Percentiles rank a stretch among this genome's conserved stretches.
Evolutionary conservation across 2,113 vertebrate genomes (phyloP).

Genomic region (Phoenicopterus ruber): DNA sequence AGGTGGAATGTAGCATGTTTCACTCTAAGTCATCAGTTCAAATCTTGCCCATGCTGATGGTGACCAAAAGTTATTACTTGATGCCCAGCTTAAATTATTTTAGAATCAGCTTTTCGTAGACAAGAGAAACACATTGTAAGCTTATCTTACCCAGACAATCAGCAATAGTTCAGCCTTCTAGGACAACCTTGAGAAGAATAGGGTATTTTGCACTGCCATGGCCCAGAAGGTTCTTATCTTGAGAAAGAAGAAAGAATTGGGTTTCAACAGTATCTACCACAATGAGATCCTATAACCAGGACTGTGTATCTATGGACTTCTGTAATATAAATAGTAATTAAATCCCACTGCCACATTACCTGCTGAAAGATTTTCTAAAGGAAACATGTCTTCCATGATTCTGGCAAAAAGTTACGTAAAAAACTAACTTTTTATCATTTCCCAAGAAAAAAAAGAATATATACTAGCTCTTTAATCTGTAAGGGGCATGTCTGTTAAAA

Average conservation of each 20-base stretch:
- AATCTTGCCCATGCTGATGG: background rate
- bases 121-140: slow-evolving; percentile 10
- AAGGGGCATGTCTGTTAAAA: background rate
- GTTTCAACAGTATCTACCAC: slow-evolving; percentile 10
- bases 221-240: slow-evolving; percentile 30
- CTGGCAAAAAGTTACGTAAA: background rate
- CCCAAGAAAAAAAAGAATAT: background rate
- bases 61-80: slow-evolving; percentile 3
- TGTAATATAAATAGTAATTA: slow-evolving; percentile 10
- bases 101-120: background rate
- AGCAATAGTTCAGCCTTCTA: slow-evolving; percentile 30
- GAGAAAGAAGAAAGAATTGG: background rate
- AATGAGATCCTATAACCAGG: background rate
- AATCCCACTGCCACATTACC: background rate
- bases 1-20: background rate
- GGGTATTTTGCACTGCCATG: background rate
- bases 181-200: slow-evolving; percentile 23
- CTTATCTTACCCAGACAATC: slow-evolving; percentile 44
- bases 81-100: slow-evolving; percentile 28
- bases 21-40: background rate
- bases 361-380: background rate
- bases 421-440: background rate
- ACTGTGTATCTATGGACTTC: background rate
- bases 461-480: background rate
- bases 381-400: background rate